These are phyloP conservation scores for Scaptomyza montana DNA, from an alignment of 1,140 invertebrate species.

Conservation along the genomic window DNA sequence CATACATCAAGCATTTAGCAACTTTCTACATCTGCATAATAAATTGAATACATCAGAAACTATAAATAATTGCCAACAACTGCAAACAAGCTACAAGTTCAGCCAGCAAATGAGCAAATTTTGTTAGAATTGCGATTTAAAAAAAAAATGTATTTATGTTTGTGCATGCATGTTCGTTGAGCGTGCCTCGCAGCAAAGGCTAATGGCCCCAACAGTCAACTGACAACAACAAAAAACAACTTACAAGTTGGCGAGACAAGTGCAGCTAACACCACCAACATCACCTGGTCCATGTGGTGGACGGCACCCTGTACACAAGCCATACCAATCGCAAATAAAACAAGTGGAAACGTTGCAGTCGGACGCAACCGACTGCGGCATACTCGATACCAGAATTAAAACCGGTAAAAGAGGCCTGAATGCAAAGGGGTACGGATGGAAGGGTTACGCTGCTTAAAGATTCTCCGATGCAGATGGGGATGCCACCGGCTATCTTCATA, in stretches of 20 bases:
- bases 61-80: slow-evolving; percentile 82
- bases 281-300: slow-evolving; percentile 34
- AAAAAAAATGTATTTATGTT: slow-evolving; percentile 42
- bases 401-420: too few species aligned
- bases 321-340: slow-evolving; percentile 6
- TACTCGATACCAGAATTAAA: too few species aligned
- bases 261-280: slow-evolving; percentile 54
- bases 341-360: too few species aligned
- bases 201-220: slow-evolving; percentile 61
- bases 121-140: slow-evolving; percentile 78
- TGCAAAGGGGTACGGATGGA: too few species aligned
- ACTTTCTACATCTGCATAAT: slow-evolving; percentile 80
- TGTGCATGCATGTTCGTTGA: slow-evolving; percentile 33
- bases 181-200: slow-evolving; percentile 59
- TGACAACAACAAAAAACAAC: slow-evolving; percentile 36
- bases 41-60: slow-evolving; percentile 82
- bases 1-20: slow-evolving; percentile 75
- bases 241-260: slow-evolving; percentile 71
- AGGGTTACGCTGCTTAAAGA: too few species aligned
- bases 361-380: too few species aligned
- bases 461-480: too few species aligned
- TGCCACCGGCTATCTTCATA: too few species aligned
- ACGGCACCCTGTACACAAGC: slow-evolving; percentile 35
- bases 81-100: slow-evolving; percentile 66
- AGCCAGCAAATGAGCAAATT: slow-evolving; percentile 74